Evolutionary conservation across 64 coral and sea anemone genomes (phyloP).

Genomic region (Catalaphyllia jardinei): DNA sequence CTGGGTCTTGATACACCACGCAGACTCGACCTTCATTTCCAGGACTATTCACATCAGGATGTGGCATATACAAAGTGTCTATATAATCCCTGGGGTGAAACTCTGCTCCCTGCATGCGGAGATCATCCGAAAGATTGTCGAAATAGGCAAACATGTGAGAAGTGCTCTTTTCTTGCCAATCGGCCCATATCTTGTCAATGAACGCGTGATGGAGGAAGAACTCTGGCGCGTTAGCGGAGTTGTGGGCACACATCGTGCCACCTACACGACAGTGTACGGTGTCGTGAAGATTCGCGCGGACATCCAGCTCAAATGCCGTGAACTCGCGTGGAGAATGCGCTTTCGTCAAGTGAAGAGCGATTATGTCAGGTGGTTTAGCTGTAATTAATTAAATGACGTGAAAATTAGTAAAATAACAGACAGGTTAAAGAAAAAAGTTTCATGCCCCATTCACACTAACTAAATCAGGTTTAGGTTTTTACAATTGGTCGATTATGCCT

Average conservation of each 20-base stretch:
- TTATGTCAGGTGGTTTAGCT: slow-evolving; percentile 60
- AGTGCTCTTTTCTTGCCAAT: slow-evolving; percentile 62
- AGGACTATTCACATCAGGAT: background rate
- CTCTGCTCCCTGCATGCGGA: background rate
- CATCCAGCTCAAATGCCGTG: slow-evolving; percentile 53
- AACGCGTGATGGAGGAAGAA: slow-evolving; percentile 74
- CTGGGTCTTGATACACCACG: slow-evolving; percentile 2
- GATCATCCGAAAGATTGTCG: background rate
- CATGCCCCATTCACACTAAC: too few species aligned
- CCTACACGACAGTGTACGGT: slow-evolving; percentile 70
- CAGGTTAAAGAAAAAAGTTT: too few species aligned
- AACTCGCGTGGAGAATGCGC: slow-evolving; percentile 42
- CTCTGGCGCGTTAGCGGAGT: slow-evolving; percentile 66
- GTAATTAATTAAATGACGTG: background rate
- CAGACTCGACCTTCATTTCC: background rate
- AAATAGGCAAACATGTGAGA: slow-evolving; percentile 47
- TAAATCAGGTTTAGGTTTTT: too few species aligned
- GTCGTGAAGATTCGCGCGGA: slow-evolving; percentile 63
- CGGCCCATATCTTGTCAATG: slow-evolving; percentile 69
- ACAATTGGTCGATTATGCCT: too few species aligned
- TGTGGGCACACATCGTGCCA: slow-evolving; percentile 67
- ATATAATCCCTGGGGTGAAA: background rate
- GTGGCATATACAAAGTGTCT: background rate
- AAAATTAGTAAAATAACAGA: background rate
- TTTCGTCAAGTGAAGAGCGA: slow-evolving; percentile 58